A percentile compares a stretch with the other conserved stretches of the same genome.
These are phyloP conservation scores for Tortrix viridana DNA, from an alignment of 2,888 invertebrate genomes.

Conservation along the genomic window DNA sequence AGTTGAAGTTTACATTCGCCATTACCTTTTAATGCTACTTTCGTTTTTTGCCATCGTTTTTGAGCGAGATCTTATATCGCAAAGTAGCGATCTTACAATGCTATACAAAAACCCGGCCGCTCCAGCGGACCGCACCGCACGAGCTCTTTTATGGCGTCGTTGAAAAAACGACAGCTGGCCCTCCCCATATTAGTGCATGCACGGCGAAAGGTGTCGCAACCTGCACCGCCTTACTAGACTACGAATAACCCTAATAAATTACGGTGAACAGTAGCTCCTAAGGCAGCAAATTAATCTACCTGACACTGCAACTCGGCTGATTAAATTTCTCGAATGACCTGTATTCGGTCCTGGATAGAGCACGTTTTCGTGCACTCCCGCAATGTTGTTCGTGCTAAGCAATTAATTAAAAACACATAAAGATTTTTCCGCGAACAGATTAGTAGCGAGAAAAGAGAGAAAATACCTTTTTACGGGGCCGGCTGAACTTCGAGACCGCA, in stretches of 20 bases:
- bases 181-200: slow-evolving; percentile 55
- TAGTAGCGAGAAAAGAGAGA: slow-evolving; percentile 61
- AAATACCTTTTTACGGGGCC: slow-evolving; percentile 57
- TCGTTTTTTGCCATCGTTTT: slow-evolving; percentile 50
- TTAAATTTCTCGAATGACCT: slow-evolving; percentile 43
- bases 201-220: slow-evolving; percentile 63
- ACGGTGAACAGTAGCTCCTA: slow-evolving; percentile 47
- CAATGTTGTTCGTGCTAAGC: slow-evolving; percentile 47
- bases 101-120: slow-evolving; percentile 49
- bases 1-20: slow-evolving; percentile 46
- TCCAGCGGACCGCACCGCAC: slow-evolving; percentile 47
- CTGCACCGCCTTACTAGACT: slow-evolving; percentile 45
- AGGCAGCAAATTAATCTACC: slow-evolving; percentile 56
- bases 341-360: slow-evolving; percentile 49
- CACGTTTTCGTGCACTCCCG: slow-evolving; percentile 44
- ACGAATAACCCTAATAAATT: slow-evolving; percentile 53
- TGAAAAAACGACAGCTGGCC: slow-evolving; percentile 61
- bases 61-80: slow-evolving; percentile 46
- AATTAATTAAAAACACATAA: slow-evolving; percentile 72
- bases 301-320: slow-evolving; percentile 43
- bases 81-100: slow-evolving; percentile 47
- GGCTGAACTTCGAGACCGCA: slow-evolving; percentile 50
- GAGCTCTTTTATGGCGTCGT: slow-evolving; percentile 53
- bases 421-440: slow-evolving; percentile 63
- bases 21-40: slow-evolving; percentile 45